These are phyloP conservation scores for Hystrix brachyura DNA, from an alignment of 2,113 vertebrate species.

Conservation along the genomic window DNA sequence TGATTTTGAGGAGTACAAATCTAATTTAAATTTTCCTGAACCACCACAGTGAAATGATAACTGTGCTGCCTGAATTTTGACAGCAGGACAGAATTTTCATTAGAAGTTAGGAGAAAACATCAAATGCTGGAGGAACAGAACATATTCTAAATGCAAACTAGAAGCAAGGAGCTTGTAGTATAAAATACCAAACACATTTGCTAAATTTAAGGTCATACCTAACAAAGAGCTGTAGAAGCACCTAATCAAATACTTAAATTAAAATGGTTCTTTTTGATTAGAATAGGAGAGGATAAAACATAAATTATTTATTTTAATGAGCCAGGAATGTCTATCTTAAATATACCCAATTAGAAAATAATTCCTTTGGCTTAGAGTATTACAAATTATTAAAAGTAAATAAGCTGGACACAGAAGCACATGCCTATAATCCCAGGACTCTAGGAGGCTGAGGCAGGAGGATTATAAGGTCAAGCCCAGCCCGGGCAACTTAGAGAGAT, in stretches of 20 bases:
- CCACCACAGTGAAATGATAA: conserved; percentile 74
- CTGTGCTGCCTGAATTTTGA: conserved; percentile 72
- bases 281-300: not conserved
- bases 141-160: conserved; percentile 78
- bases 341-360: conserved; percentile 40
- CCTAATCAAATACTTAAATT: conserved; percentile 51
- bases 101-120: conserved; percentile 72
- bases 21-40: conserved; percentile 77
- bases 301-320: conserved; percentile 63
- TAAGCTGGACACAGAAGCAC: not conserved
- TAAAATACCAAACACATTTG: conserved; percentile 60
- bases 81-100: conserved; percentile 76
- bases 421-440: not conserved
- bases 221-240: conserved; percentile 58
- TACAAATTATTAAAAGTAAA: conserved; percentile 38
- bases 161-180: conserved; percentile 52
- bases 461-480: not conserved
- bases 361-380: not conserved
- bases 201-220: conserved; percentile 63
- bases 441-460: not conserved
- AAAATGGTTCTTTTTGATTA: conserved; percentile 1
- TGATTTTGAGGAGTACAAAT: conserved; percentile 77
- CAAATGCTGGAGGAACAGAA: conserved; percentile 68
- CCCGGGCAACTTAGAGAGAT: not conserved
- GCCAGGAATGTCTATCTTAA: not conserved